phyloP scores from a whole-genome alignment of 2,113 vertebrate genomes.

The Montifringilla adamsi region DNA sequence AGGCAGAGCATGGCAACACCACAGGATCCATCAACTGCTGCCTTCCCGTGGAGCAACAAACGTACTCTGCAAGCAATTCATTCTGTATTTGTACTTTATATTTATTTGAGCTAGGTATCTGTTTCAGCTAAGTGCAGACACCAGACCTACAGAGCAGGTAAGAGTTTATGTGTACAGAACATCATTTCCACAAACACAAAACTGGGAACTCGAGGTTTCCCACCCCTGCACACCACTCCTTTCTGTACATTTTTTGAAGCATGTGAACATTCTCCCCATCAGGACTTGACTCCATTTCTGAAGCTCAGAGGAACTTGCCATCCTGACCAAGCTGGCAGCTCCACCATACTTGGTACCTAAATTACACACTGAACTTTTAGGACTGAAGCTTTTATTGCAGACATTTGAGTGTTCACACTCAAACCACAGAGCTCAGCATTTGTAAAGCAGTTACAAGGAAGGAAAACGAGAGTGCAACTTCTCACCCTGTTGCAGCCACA shows the following conservation, averaged over 20 bases:
- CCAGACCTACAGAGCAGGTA: too few species aligned
- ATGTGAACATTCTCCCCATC: background rate
- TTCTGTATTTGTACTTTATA: accelerated
- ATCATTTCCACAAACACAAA: background rate
- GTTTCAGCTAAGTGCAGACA: background rate
- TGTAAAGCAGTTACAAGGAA: accelerated
- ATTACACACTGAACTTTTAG: too few species aligned
- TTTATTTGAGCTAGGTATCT: background rate
- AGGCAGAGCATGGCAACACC: accelerated
- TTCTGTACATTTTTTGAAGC: background rate
- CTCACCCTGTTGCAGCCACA: background rate
- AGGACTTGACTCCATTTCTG: background rate
- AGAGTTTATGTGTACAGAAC: accelerated
- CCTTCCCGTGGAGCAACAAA: background rate
- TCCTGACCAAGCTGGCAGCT: background rate
- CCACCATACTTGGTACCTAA: background rate
- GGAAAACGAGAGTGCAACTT: background rate
- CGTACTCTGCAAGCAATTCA: background rate
- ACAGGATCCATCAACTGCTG: accelerated
- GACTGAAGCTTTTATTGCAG: background rate
- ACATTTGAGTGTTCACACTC: accelerated
- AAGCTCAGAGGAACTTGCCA: background rate
- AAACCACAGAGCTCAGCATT: background rate
- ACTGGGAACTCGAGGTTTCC: background rate
- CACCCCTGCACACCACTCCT: background rate